These are phyloP conservation scores for Meghimatium bilineatum DNA, from an alignment of 2,888 invertebrate species.

Conservation along the genomic window DNA sequence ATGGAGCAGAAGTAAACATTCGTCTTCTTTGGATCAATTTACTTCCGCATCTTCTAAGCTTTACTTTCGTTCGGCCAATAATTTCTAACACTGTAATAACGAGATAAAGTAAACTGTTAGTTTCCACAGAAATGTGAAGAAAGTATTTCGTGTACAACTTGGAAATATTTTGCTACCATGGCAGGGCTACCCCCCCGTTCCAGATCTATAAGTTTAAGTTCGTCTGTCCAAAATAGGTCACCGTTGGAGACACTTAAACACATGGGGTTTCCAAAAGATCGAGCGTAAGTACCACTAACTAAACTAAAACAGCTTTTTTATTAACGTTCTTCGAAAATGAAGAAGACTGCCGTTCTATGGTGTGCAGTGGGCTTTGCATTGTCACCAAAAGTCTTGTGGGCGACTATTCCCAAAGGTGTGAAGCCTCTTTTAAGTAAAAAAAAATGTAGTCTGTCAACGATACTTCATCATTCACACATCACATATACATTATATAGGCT, in stretches of 20 bases:
- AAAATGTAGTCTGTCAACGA: no score
- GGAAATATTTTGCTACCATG: slow-evolving; percentile 13
- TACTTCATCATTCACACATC: no score
- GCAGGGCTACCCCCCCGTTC: slow-evolving; percentile 51
- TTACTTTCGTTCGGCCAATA: not conserved
- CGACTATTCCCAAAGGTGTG: no score
- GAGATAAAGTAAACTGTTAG: not conserved
- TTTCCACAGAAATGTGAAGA: not conserved
- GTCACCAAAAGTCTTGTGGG: no score
- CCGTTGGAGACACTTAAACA: slow-evolving; percentile 88
- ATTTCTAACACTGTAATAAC: not conserved
- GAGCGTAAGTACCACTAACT: slow-evolving; percentile 83
- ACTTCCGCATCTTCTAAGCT: slow-evolving; percentile 23
- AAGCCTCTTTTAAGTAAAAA: no score
- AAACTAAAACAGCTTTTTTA: no score
- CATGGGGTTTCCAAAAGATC: slow-evolving; percentile 91
- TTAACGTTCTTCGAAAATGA: no score
- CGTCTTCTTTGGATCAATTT: not conserved
- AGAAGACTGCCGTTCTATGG: no score
- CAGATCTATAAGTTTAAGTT: slow-evolving; percentile 54
- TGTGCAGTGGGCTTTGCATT: no score
- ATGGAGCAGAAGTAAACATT: slow-evolving; percentile 31
- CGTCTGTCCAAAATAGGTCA: slow-evolving; percentile 59
- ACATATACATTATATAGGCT: no score
- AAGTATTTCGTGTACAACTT: not conserved